Conservation (phyloP, 2,797 vertebrate species). For the Pangasius larnaudii region DNA sequence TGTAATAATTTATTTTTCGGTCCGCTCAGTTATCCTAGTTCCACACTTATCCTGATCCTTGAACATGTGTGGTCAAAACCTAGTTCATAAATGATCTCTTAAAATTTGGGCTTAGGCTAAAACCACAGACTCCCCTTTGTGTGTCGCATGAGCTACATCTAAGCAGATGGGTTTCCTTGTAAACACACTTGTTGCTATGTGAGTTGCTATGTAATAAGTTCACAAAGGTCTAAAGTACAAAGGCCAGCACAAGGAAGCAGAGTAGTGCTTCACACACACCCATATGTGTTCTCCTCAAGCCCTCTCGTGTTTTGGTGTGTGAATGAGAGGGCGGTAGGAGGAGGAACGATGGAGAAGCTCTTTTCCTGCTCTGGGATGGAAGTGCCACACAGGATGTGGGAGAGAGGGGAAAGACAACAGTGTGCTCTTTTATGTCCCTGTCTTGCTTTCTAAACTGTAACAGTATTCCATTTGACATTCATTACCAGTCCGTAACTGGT, state of each 20-base stretch:
- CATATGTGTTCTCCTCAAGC: conserved; percentile 40
- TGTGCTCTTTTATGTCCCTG: conserved; percentile 60
- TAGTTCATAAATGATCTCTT: conserved; percentile 66
- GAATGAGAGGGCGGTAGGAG: conserved; percentile 46
- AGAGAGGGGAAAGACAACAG: conserved; percentile 66
- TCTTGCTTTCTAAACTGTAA: conserved; percentile 52
- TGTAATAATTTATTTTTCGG: conserved; percentile 54
- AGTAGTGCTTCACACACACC: conserved; percentile 29
- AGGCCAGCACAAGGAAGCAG: conserved; percentile 29
- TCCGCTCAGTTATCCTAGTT: conserved; percentile 50
- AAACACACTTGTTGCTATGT: conserved; percentile 69
- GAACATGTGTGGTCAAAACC: conserved; percentile 68
- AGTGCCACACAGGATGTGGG: conserved; percentile 78
- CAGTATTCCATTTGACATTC: conserved; percentile 54
- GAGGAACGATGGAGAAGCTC: conserved; percentile 38
- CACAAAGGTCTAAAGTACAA: conserved; percentile 47
- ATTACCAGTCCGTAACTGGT: conserved; percentile 60
- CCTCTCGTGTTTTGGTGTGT: conserved; percentile 51
- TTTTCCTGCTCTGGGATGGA: conserved; percentile 64
- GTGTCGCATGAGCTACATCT: conserved; percentile 55
- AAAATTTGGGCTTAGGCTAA: conserved; percentile 70
- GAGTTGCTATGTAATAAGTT: conserved; percentile 53
- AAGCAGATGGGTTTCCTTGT: conserved; percentile 45
- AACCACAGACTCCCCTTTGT: conserved; percentile 67
- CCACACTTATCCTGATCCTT: conserved; percentile 65